Base-by-base conservation (phyloP, 53 echinoderm and acorn worm genomes). In the Mesocentrotus franciscanus region DNA sequence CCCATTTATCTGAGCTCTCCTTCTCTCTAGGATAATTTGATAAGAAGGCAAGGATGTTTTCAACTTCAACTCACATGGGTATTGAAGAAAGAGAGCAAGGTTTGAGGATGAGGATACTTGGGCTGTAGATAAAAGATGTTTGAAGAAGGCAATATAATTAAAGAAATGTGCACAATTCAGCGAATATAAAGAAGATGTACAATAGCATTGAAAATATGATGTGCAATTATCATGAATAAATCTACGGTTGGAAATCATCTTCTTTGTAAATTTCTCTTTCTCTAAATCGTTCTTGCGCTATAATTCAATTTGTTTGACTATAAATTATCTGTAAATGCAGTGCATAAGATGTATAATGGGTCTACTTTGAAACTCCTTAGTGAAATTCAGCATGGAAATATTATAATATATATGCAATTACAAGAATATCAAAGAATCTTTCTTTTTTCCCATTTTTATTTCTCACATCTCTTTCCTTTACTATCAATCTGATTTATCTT, bases 21-120 rank as follows among this genome's bases (percentile, higher is more conserved):
- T 29, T 20, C 22, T 61, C 66, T 36, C 64, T 61, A 2, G 18
- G 36, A 91, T 91, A 91, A 91, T 91, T 66, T 91, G 91, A 91
- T 91, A 58, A 59, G 55, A 26, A 10, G 30, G 90, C 61, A 29
- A 84, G 84, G 84, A 84, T 66, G 66, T 0, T 66, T 16, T 14
- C 71, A 71, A n/a, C n/a, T 71, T 81, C 16, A 18, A 39, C 18
- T 17, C 39, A 39, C 81, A 39, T 35, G 81, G 81, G 81, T 13
- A 81, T 39, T 34, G 81, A 10, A 36, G 49, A 49, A 84, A 84
- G 49, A 39, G 9, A 7, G 74, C 0, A 8, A 74, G 32, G 74
- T 9, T 74, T 74, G 7, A 3, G 68, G 24, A 18, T 30, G 30
- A 18, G 10, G 27, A 30, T 27, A 32, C 74, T 74, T 71, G 7